A percentile compares a stretch with the other conserved stretches of the same genome.
phyloP scores from a whole-genome alignment of 64 coral and sea anemone genomes.

The Anthopleura sola region DNA sequence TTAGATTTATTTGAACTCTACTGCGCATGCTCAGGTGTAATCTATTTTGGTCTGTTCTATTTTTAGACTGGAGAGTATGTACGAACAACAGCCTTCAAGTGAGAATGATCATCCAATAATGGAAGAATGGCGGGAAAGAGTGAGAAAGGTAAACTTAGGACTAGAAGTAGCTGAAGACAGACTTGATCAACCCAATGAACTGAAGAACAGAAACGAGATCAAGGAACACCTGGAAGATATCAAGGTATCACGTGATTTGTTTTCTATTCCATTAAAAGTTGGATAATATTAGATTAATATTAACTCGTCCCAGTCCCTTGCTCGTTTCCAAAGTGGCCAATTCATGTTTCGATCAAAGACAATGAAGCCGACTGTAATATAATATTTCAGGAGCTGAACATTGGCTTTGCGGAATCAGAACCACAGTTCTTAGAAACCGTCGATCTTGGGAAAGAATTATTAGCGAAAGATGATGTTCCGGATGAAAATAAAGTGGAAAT shows the following conservation, averaged over 20 bases:
- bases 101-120: slow-evolving; percentile 13
- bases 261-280: too few species aligned
- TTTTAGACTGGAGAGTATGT: not conserved
- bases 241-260: not conserved
- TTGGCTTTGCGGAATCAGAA: slow-evolving; percentile 4
- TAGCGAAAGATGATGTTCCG: not conserved
- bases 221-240: slow-evolving; percentile 18
- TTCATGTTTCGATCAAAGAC: too few species aligned
- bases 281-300: too few species aligned
- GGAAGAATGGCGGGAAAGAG: slow-evolving; percentile 29
- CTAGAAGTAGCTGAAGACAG: slow-evolving; percentile 9
- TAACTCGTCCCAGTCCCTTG: too few species aligned
- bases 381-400: slow-evolving; percentile 20
- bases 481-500: slow-evolving; percentile 27
- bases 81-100: not conserved
- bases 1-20: not conserved
- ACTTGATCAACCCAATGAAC: not conserved
- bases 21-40: not conserved
- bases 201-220: not conserved
- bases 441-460: slow-evolving; percentile 11
- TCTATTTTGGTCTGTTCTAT: not conserved
- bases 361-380: too few species aligned
- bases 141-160: not conserved
- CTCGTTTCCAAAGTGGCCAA: too few species aligned
- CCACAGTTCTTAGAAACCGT: slow-evolving; percentile 25